Percentiles rank a stretch among this genome's conserved stretches.
phyloP scores from a whole-genome alignment of 2,888 invertebrate genomes.

The Homarus gammarus region DNA sequence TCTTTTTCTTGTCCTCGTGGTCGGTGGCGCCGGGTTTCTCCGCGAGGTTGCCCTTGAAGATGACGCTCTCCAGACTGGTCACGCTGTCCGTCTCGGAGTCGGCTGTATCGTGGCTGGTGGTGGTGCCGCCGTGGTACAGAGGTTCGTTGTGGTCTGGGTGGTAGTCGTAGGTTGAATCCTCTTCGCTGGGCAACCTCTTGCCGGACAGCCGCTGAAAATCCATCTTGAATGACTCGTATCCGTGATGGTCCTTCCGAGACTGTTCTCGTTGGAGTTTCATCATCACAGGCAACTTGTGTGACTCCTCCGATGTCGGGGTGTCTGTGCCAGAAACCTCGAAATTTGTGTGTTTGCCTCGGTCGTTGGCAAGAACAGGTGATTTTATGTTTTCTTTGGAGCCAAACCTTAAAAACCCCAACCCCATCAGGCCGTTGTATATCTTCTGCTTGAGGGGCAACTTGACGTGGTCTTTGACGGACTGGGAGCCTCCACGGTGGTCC shows the following conservation, averaged over 20 bases:
- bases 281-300: background rate
- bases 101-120: constrained; percentile 57
- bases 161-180: constrained; percentile 64
- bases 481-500: background rate
- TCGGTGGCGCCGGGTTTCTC: constrained; percentile 26
- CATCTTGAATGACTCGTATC: constrained; percentile 49
- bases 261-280: constrained; percentile 12
- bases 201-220: constrained; percentile 54
- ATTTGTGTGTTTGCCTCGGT: background rate
- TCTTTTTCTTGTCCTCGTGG: constrained; percentile 37
- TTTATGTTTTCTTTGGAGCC: constrained; percentile 59
- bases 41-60: constrained; percentile 70
- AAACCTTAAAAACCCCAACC: constrained; percentile 60
- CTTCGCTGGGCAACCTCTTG: constrained; percentile 48
- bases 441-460: constrained; percentile 62
- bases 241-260: constrained; percentile 33
- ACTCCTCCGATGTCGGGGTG: background rate
- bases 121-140: constrained; percentile 49
- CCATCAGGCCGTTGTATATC: constrained; percentile 62
- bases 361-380: background rate
- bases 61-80: constrained; percentile 76
- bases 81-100: constrained; percentile 76
- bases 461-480: background rate
- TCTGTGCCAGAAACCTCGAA: background rate
- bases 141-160: constrained; percentile 62